Evolutionary conservation across 2,888 invertebrate genomes (phyloP).

Genomic region (Hydrotaea cyrtoneurina): DNA sequence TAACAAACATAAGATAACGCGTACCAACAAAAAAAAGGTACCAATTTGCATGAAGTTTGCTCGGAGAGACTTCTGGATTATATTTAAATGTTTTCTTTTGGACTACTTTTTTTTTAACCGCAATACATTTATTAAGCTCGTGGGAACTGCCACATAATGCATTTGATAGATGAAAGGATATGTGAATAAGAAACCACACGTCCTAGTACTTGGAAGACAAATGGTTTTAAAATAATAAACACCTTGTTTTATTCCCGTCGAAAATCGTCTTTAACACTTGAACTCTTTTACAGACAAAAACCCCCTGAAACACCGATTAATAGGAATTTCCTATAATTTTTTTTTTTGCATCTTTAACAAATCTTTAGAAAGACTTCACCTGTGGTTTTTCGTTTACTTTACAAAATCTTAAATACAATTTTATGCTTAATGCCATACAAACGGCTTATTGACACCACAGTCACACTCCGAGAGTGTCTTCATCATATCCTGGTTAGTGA

Average conservation of each 20-base stretch:
- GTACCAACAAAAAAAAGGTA: too few species aligned
- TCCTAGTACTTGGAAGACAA: background rate
- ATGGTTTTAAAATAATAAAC: background rate
- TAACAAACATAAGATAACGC: too few species aligned
- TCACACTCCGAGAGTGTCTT: constrained; percentile 51
- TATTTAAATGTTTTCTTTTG: too few species aligned
- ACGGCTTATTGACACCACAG: constrained; percentile 73
- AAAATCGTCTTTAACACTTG: constrained; percentile 58
- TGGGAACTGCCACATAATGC: background rate
- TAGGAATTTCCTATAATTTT: background rate
- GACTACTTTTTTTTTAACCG: too few species aligned
- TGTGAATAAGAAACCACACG: background rate
- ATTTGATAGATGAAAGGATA: background rate
- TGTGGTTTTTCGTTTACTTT: constrained; percentile 60
- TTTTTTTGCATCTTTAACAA: constrained; percentile 37
- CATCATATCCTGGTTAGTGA: constrained; percentile 9
- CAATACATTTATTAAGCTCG: background rate
- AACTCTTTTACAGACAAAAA: constrained; percentile 32
- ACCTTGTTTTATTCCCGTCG: constrained; percentile 14
- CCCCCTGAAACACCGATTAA: background rate
- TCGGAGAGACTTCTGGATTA: too few species aligned
- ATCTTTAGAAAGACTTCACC: constrained; percentile 52
- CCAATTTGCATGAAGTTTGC: too few species aligned
- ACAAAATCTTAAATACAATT: constrained; percentile 69
- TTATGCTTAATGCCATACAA: constrained; percentile 69